Base-by-base conservation (phyloP, 1,140 invertebrate genomes). In the Oppia nitens region DNA sequence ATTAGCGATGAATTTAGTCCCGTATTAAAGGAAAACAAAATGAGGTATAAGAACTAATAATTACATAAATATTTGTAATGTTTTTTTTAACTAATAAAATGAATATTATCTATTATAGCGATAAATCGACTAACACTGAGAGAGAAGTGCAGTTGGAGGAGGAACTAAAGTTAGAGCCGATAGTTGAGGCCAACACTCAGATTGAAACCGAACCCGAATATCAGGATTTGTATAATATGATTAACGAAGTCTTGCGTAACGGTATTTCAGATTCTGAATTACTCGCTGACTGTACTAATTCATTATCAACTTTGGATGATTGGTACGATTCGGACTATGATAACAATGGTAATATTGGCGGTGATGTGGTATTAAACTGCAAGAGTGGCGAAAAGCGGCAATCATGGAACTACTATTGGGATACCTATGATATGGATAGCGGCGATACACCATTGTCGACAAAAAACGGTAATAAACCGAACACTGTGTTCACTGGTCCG, bases 71-170 rank as follows among this genome's bases (percentile, higher is more conserved):
- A 11, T 1, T 20, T 1, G 25, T 21, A 20, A 58, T 0, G 27
- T 24, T 17, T 27, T 55, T 1, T 59, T 53, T 25, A 27, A 55
- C 23, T 50, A 26, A 27, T 63, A 58, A 68, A 71, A 3, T 76
- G 78, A 55, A 75, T 76, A 48, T 66, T 73, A 49, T 72, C 67
- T 66, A 28, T 54, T 59, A 62, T 14, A 66, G 58, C 26, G 57
- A 40, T 24, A 60, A 57, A 1, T 63, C 60, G 23, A 61, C 60
- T 6, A 50, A n/a, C n/a, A 21, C 20, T 21, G 20, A 21, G 4
- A 21, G 21, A 23, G 60, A 62, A 25, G 28, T 52, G 2, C 23
- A 50, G 32, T 9, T 40, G 17, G 32, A 40, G 32, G 6, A 9
- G 32, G 17, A 40, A 40, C 32, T 17, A 40, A 40, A 40, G 17